Evolutionary conservation across 2,888 invertebrate genomes (phyloP).

Genomic region (Nephrotoma guestfalica): DNA sequence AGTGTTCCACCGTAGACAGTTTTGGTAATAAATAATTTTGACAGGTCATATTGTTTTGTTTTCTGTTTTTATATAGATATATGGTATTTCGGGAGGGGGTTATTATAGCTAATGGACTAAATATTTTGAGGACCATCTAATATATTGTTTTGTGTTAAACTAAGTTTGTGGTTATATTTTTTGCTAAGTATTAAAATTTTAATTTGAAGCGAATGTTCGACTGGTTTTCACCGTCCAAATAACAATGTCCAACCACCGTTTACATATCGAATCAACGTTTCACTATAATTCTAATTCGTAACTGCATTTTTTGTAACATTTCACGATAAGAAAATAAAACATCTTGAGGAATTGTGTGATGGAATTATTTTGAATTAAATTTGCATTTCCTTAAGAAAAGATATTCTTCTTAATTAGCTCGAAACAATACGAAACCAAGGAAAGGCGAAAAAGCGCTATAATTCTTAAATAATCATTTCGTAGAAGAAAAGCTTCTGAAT

Average conservation of each 20-base stretch:
- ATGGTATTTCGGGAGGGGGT: not conserved
- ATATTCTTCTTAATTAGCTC: not conserved
- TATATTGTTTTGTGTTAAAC: not conserved
- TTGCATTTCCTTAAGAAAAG: not conserved
- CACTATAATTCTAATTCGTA: not conserved
- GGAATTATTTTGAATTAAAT: not conserved
- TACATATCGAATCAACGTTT: not conserved
- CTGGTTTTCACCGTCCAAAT: not conserved
- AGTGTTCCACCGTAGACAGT: not conserved
- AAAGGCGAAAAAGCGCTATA: not conserved
- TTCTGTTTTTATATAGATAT: not conserved
- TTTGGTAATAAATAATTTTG: not conserved
- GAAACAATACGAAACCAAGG: not conserved
- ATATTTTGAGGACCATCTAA: not conserved
- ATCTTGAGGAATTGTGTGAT: not conserved
- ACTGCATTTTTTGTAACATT: not conserved
- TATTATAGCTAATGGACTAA: not conserved
- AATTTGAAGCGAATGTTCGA: not conserved
- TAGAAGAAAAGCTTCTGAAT: not conserved
- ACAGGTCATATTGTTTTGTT: not conserved
- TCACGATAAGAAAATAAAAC: not conserved
- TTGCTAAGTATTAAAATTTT: not conserved
- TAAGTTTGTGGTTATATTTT: not conserved
- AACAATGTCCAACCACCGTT: not conserved
- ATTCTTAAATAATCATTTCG: not conserved